phyloP scores from a whole-genome alignment of 2,797 vertebrate genomes.

The Tadarida brasiliensis region DNA sequence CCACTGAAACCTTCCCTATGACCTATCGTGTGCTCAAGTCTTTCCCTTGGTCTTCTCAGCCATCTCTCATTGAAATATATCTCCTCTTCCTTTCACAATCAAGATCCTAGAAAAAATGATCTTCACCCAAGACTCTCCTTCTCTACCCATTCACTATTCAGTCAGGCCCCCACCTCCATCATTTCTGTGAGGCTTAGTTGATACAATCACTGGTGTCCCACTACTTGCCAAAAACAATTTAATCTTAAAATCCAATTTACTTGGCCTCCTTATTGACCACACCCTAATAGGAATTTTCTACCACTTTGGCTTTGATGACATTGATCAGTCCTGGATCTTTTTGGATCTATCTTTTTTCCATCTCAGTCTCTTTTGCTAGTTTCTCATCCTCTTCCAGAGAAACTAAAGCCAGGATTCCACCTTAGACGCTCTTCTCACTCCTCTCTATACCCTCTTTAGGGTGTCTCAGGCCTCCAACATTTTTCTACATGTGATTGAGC shows the following conservation, averaged over 20 bases:
- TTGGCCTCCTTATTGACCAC: neutral
- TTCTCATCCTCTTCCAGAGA: conserved; percentile 6
- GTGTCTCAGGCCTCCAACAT: neutral
- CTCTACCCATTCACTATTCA: neutral
- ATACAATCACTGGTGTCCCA: neutral
- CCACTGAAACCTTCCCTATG: neutral
- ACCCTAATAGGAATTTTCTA: neutral
- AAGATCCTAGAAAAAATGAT: neutral
- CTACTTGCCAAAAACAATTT: neutral
- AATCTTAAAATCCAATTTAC: neutral
- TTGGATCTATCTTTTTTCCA: neutral
- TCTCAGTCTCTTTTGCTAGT: neutral
- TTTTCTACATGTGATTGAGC: neutral
- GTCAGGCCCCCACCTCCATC: neutral
- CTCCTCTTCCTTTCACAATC: conserved; percentile 21
- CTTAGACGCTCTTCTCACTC: neutral
- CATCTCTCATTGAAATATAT: neutral
- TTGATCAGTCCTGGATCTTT: neutral
- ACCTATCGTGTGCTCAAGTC: neutral
- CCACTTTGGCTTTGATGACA: neutral
- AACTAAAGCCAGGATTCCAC: neutral
- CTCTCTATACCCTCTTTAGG: neutral
- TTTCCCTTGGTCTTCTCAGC: neutral
- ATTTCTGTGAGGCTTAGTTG: neutral
- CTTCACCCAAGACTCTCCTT: neutral